phyloP scores from a whole-genome alignment of 1,140 invertebrate species.

The Leptonema lineaticorne region DNA sequence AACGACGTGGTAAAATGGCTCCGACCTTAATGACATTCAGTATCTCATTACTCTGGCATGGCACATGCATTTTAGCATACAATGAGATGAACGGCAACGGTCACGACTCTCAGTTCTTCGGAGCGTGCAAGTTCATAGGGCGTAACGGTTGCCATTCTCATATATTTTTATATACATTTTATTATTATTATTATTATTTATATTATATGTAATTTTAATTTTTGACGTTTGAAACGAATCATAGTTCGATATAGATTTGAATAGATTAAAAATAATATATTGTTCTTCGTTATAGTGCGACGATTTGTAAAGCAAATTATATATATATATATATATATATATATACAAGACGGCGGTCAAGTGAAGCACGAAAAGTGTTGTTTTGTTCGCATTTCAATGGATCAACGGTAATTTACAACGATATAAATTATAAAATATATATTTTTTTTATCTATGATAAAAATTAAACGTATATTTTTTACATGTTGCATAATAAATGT shows the following conservation, averaged over 20 bases:
- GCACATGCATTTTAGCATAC: constrained; percentile 29
- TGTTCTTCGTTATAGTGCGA: not conserved
- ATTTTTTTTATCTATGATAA: no score
- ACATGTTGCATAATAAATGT: no score
- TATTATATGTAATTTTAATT: no score
- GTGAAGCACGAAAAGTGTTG: not conserved
- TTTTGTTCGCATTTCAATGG: not conserved
- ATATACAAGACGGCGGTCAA: not conserved
- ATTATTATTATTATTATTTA: no score
- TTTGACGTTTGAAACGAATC: no score
- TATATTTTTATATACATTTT: not conserved
- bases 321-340: no score
- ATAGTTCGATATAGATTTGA: no score
- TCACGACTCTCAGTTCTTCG: constrained; percentile 24
- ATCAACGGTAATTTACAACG: not conserved
- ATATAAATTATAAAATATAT: no score
- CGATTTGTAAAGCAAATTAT: not conserved
- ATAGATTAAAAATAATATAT: no score
- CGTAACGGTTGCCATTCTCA: constrained; percentile 20
- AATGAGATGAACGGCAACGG: constrained; percentile 26
- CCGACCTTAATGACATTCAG: constrained; percentile 27
- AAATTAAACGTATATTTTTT: no score
- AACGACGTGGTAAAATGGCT: constrained; percentile 20
- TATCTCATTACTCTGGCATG: constrained; percentile 25
- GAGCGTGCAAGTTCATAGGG: constrained; percentile 28